phyloP scores from a whole-genome alignment of 2,888 invertebrate genomes.

The Tetranychus piercei region DNA sequence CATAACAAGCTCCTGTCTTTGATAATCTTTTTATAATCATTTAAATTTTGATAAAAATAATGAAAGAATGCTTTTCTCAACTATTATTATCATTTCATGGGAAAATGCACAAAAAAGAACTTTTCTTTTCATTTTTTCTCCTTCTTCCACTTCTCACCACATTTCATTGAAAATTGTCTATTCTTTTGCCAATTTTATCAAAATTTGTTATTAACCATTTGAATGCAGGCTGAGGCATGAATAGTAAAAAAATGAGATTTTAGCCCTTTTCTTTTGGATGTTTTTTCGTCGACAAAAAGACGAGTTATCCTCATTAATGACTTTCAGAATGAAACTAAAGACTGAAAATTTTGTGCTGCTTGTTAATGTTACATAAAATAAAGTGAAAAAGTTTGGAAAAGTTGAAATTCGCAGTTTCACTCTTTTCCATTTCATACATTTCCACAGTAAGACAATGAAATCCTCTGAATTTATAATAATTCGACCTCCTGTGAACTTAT shows the following conservation, averaged over 20 bases:
- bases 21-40: slow-evolving; percentile 1
- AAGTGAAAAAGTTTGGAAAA: neutral
- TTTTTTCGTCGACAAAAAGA: neutral
- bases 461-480: too few species aligned
- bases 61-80: neutral
- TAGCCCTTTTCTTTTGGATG: too few species aligned
- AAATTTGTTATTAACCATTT: neutral
- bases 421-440: too few species aligned
- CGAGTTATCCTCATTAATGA: neutral
- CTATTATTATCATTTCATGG: neutral
- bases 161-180: neutral
- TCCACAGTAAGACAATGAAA: too few species aligned
- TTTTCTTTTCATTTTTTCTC: too few species aligned
- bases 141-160: neutral
- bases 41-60: neutral
- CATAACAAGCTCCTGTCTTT: neutral
- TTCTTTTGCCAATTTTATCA: neutral
- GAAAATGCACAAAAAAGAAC: too few species aligned
- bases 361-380: neutral
- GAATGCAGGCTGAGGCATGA: neutral
- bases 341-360: neutral
- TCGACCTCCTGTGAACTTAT: too few species aligned
- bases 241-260: neutral
- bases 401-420: neutral
- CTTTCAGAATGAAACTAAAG: neutral